phyloP scores from a whole-genome alignment of 2,888 invertebrate genomes.

The Erebia ligea region DNA sequence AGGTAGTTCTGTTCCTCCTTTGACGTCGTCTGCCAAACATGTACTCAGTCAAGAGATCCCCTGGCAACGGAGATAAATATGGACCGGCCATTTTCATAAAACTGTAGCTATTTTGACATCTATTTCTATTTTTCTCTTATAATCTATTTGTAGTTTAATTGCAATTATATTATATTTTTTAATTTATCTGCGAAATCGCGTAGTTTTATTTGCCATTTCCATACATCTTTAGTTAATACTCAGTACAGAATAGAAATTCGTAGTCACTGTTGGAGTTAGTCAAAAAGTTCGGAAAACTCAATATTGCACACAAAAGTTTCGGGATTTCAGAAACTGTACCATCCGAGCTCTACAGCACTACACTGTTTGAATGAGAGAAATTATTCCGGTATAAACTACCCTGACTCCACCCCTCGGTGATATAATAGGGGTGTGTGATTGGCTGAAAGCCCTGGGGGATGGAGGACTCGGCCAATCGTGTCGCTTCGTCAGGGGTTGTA shows the following conservation, averaged over 20 bases:
- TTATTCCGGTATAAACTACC: constrained; percentile 70
- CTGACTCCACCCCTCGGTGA: constrained; percentile 72
- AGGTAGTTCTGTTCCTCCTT: constrained; percentile 95
- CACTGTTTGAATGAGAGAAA: constrained; percentile 72
- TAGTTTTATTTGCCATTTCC: not conserved
- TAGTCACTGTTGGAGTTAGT: constrained; percentile 19
- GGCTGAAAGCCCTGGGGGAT: constrained; percentile 68
- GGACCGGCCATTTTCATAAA: constrained; percentile 89
- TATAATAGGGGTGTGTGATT: constrained; percentile 60
- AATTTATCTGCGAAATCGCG: not conserved
- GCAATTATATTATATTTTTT: not conserved
- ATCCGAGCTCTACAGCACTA: constrained; percentile 53
- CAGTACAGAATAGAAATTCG: constrained; percentile 7
- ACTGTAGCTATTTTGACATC: not conserved
- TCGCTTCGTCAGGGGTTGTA: constrained; percentile 57
- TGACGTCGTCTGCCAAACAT: constrained; percentile 95
- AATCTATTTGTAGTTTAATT: not conserved
- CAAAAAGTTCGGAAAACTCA: constrained; percentile 33
- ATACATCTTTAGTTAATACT: not conserved
- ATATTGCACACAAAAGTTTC: constrained; percentile 41
- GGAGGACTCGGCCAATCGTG: constrained; percentile 68
- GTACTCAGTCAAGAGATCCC: constrained; percentile 95
- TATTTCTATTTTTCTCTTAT: not conserved
- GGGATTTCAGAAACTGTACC: constrained; percentile 42
- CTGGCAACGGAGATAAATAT: constrained; percentile 92